These are phyloP conservation scores for Zeuzera pyrina DNA, from an alignment of 2,888 invertebrate genomes.

Conservation along the genomic window DNA sequence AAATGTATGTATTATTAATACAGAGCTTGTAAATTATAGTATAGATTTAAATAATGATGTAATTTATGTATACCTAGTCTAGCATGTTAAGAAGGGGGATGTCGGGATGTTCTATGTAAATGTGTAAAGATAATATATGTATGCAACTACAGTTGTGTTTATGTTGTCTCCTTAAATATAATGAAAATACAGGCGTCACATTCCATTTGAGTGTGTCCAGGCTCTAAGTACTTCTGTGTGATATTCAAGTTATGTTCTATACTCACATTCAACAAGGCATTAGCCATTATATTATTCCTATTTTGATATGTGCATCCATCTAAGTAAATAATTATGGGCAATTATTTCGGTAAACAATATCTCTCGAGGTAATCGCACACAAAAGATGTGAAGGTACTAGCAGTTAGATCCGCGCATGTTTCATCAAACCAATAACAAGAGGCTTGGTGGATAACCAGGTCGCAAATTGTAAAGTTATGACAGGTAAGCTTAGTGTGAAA, in stretches of 20 bases:
- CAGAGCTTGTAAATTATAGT: too few species aligned
- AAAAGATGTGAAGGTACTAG: conserved; percentile 16
- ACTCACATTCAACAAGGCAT: conserved; percentile 15
- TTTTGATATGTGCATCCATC: conserved; percentile 22
- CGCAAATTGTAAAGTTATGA: conserved; percentile 17
- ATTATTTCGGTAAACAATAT: conserved; percentile 10
- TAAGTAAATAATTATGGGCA: conserved; percentile 10
- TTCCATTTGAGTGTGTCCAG: conserved; percentile 35
- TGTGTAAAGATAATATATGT: too few species aligned
- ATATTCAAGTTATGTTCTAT: conserved; percentile 11
- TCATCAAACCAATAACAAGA: conserved; percentile 16
- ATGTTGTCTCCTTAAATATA: too few species aligned
- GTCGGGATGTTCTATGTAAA: too few species aligned
- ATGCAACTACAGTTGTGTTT: too few species aligned
- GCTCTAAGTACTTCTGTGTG: conserved; percentile 25
- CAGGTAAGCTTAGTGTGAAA: conserved; percentile 16
- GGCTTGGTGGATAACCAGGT: conserved; percentile 5
- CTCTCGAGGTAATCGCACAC: conserved; percentile 15
- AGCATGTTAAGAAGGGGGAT: too few species aligned
- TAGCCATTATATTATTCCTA: conserved; percentile 11
- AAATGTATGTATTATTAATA: too few species aligned
- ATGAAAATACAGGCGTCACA: too few species aligned
- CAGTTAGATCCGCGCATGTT: conserved; percentile 12
- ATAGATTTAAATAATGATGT: too few species aligned
- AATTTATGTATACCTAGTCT: too few species aligned